A percentile compares a stretch with the other conserved stretches of the same genome.
Conservation (phyloP, 2,888 invertebrate species). For the Amiota communis region DNA sequence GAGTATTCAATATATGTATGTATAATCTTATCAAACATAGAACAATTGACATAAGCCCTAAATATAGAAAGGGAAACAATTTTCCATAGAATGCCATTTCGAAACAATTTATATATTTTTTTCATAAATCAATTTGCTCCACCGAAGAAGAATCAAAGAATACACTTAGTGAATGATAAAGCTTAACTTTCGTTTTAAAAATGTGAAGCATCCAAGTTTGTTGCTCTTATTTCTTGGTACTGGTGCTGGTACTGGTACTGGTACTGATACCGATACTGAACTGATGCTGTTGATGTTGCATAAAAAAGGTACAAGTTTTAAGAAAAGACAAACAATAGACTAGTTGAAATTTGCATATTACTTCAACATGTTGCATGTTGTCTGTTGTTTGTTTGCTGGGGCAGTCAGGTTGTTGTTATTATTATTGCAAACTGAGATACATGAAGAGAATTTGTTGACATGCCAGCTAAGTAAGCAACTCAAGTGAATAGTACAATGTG, state of each 20-base stretch:
- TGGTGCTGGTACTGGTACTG: too few species aligned
- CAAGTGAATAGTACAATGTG: neutral
- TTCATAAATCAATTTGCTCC: too few species aligned
- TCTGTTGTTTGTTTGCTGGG: neutral
- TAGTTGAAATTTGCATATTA: conserved; percentile 61
- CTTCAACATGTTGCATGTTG: conserved; percentile 61
- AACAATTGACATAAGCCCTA: neutral
- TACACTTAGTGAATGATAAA: too few species aligned
- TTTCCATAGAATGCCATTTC: too few species aligned
- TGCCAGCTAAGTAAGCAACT: conserved; percentile 22
- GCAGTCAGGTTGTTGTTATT: conserved; percentile 27
- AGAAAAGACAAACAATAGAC: conserved; percentile 51
- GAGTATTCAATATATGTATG: neutral
- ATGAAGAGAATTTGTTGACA: conserved; percentile 15
- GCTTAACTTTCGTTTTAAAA: neutral
- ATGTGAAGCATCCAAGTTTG: neutral
- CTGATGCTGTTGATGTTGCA: conserved; percentile 2
- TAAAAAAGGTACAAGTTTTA: conserved; percentile 20
- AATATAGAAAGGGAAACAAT: too few species aligned
- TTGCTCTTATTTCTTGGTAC: too few species aligned
- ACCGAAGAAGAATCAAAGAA: too few species aligned
- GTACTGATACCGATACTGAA: too few species aligned
- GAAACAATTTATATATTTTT: too few species aligned
- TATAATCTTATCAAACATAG: neutral
- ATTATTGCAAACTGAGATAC: neutral